Conservation (phyloP, 2,113 vertebrate species). For the Bos indicus region DNA sequence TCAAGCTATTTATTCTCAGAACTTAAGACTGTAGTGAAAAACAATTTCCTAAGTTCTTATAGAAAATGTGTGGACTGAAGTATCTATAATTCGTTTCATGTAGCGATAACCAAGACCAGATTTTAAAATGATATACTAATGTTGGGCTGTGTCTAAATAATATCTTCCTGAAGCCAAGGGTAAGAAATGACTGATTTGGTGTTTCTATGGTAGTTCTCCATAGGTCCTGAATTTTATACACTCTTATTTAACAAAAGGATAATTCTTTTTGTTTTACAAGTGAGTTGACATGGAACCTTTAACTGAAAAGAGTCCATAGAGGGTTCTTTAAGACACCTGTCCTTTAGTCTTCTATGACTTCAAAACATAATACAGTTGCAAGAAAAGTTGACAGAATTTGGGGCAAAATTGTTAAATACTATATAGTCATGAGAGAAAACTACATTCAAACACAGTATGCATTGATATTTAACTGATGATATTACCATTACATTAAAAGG, state of each 20-base stretch:
- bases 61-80: background rate
- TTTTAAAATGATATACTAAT: background rate
- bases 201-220: background rate
- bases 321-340: background rate
- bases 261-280: background rate
- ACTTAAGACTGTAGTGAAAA: background rate
- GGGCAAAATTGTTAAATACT: background rate
- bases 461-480: background rate
- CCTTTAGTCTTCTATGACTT: background rate
- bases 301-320: background rate
- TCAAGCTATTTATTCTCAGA: background rate
- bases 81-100: background rate
- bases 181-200: background rate
- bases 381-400: background rate
- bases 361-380: background rate
- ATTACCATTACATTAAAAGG: background rate
- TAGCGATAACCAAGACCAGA: background rate
- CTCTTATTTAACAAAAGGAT: background rate
- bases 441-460: background rate
- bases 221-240: background rate
- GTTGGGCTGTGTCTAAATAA: background rate
- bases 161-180: background rate
- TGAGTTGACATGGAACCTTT: background rate
- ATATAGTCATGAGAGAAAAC: background rate
- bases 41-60: background rate